Base-by-base conservation (phyloP, 2,888 invertebrate species). In the Dicyrtomina minuta region DNA sequence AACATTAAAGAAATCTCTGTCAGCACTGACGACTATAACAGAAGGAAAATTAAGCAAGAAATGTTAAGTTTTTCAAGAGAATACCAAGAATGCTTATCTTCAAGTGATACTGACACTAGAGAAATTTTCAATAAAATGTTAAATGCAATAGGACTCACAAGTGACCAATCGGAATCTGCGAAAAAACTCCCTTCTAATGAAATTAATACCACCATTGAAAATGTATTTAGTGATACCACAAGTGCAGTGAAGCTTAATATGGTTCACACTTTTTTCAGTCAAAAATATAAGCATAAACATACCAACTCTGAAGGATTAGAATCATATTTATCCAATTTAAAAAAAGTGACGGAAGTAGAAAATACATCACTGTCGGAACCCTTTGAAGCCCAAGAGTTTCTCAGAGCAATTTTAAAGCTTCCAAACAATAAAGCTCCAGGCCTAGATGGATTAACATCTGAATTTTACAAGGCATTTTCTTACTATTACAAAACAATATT, bases 391-490 rank as follows among this genome's bases (percentile, higher is more conserved):
- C n/a, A 49, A 53, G 65, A 65, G 5, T 27, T 51, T n/a, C 12
- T 22, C n/a, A 15, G 33, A 12, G 53, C 53, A 27, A 33, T 51
- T 15, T 4, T 13, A 15, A 49, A 26, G 2, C 39, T 65, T 1
- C 39, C 24, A 51, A 51, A 27, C 20, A 41, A 41, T 2, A 53
- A 51, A 20, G 6, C 27, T 15, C 53, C 65, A 10, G 65, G 65
- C 12, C 5, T 33, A 1, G 65, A 65, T 27, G 65, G 65, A 2
- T 17, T 65, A 13, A 51, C 53, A n/a, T 17, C 53, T 15, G 65
- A 65, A 26, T 65, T 65, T 44, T 65, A 53, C 49, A 65, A 65
- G 33, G 20, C 17, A 3, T 65, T 53, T 20, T 15, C 13, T 6
- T 10, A 43, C 2, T 20, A 61, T 10, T n/a, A 2, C 17, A 10